Conservation (phyloP, 2,113 vertebrate species). For the Lethenteron camtschaticum region DNA sequence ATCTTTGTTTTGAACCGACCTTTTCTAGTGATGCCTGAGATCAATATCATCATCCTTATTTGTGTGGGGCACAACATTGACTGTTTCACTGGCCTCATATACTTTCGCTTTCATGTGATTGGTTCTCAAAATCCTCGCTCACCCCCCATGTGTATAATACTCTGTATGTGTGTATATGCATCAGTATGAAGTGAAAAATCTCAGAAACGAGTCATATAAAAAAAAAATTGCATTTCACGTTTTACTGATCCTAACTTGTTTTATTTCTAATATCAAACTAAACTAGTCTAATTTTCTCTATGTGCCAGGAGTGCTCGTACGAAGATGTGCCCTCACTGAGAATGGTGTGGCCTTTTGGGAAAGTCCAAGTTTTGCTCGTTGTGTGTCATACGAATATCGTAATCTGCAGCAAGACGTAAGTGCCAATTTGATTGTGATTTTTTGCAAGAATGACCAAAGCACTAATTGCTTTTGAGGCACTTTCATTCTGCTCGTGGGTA, state of each 20-base stretch:
- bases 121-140: too few relatives aligned
- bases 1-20: too few relatives aligned
- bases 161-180: not conserved
- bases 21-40: too few relatives aligned
- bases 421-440: conserved; percentile 83
- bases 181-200: not conserved
- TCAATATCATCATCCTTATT: too few relatives aligned
- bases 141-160: not conserved
- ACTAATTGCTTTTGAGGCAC: conserved; percentile 17
- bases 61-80: too few relatives aligned
- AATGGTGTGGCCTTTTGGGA: conserved; percentile 97
- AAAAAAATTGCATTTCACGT: not conserved
- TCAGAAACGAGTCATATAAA: not conserved
- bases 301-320: conserved; percentile 76
- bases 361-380: conserved; percentile 95
- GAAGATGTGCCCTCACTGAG: conserved; percentile 96
- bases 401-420: conserved; percentile 99
- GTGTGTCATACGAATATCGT: conserved; percentile 99
- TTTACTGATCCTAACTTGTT: not conserved
- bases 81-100: too few relatives aligned
- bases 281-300: conserved; percentile 19
- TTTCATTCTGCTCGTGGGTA: conserved; percentile 12
- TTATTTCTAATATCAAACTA: not conserved
- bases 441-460: conserved; percentile 28
- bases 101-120: too few relatives aligned